Evolutionary conservation across 2,797 vertebrate genomes (phyloP).

Genomic region (Petrocephalus schoutedeni): DNA sequence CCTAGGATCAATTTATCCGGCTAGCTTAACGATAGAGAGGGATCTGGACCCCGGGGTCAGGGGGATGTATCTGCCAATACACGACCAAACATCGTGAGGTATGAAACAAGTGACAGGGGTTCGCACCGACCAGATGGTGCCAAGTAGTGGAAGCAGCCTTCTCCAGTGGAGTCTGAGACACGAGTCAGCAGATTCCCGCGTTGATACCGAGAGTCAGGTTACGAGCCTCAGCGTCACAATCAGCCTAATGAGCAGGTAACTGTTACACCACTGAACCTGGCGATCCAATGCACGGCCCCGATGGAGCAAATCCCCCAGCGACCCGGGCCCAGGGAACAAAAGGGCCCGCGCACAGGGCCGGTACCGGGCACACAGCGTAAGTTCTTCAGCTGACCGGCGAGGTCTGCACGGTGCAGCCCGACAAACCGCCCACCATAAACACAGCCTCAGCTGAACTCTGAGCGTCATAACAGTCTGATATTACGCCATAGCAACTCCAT

Average conservation of each 20-base stretch:
- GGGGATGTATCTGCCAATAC: background rate
- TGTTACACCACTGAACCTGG: background rate
- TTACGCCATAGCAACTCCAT: background rate
- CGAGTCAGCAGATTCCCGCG: background rate
- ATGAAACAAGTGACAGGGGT: background rate
- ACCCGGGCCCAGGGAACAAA: background rate
- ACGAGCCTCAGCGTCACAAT: background rate
- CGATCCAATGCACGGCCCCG: background rate
- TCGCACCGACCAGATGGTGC: background rate
- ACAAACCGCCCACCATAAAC: background rate
- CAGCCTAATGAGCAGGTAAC: background rate
- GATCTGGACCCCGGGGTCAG: background rate
- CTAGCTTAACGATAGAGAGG: background rate
- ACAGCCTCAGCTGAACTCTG: background rate
- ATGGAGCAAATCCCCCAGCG: background rate
- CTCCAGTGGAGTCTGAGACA: background rate
- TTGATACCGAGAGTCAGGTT: background rate
- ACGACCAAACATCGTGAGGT: background rate
- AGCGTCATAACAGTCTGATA: background rate
- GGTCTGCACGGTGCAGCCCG: background rate
- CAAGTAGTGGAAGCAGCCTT: background rate
- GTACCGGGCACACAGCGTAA: background rate
- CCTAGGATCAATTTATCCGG: background rate
- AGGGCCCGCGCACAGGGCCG: background rate
- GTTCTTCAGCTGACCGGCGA: background rate